These are phyloP conservation scores for Drosophila willistoni DNA, from an alignment of 1,140 invertebrate genomes.

Conservation along the genomic window DNA sequence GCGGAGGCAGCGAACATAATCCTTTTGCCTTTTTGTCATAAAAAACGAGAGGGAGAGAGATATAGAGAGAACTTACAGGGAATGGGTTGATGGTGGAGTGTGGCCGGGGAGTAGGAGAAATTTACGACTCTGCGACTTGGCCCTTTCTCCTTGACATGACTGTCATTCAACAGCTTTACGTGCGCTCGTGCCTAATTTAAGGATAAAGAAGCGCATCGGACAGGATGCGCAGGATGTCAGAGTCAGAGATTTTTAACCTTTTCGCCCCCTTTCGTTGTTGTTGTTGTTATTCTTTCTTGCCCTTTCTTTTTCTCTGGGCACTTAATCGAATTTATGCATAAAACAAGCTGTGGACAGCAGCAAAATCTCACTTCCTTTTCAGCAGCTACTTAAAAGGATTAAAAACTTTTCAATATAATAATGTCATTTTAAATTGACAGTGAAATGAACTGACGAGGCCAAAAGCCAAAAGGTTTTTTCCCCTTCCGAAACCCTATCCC, in stretches of 20 bases:
- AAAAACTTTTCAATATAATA: slow-evolving; percentile 78
- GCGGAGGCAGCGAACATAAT: slow-evolving; percentile 27
- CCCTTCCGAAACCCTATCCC: neutral
- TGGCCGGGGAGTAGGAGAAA: slow-evolving; percentile 25
- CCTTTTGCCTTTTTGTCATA: slow-evolving; percentile 56
- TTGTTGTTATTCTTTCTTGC: slow-evolving; percentile 61
- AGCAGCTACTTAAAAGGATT: slow-evolving; percentile 77
- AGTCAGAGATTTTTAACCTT: slow-evolving; percentile 46
- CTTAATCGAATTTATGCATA: slow-evolving; percentile 81
- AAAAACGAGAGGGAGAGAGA: slow-evolving; percentile 32
- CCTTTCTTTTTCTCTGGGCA: slow-evolving; percentile 31
- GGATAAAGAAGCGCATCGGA: slow-evolving; percentile 61
- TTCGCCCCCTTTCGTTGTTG: slow-evolving; percentile 19
- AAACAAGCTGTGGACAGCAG: slow-evolving; percentile 44
- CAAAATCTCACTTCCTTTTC: slow-evolving; percentile 39
- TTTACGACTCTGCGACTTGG: slow-evolving; percentile 65
- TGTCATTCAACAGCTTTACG: slow-evolving; percentile 79
- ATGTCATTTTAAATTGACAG: slow-evolving; percentile 74
- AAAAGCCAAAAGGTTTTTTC: slow-evolving; percentile 47
- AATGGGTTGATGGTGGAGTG: neutral
- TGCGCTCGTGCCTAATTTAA: slow-evolving; percentile 80
- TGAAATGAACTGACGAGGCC: slow-evolving; percentile 60
- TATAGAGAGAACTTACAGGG: slow-evolving; percentile 22
- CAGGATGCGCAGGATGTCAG: slow-evolving; percentile 47
- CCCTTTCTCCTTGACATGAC: slow-evolving; percentile 58